Evolutionary conservation across 1,140 invertebrate genomes (phyloP), one percentile per base, ranked within the genome.

Genomic region (Megathymus violae): DNA sequence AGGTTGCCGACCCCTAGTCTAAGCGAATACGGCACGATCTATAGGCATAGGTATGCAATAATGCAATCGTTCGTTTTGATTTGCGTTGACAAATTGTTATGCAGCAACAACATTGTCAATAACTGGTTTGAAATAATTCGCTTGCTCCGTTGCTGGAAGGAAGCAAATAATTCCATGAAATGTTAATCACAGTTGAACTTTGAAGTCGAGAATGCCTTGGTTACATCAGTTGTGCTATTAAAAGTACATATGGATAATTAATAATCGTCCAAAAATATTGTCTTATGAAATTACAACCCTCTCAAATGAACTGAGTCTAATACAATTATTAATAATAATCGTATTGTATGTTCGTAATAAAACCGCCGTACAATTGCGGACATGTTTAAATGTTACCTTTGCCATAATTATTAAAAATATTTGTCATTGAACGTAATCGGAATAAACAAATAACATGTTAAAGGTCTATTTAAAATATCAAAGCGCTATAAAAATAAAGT

Each of bases 81-180:
- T 69, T 19, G 59, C 62, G 25, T 64, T 64, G 63, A 66, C 52
- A 63, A 41, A 66, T 70, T 43, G 40, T 60, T 60, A 60, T 60
- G 48, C 36, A 50, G 22, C 48, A 48, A 38, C 48, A 44, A 63
- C 51, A 64, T 50, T 41, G 41, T 27, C 25, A 13, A 43, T 59
- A 58, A 64, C 54, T 58, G 36, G 38, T 58, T 50, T 64, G 25
- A 17, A 43, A 64, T 56, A 48, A 43, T 62, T 50, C 38, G 47
- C 47, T 9, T 27, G 47, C 15, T 50, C 48, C 44, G 25, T 50
- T 58, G 54, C 31, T 25, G 54, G 31, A 59, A 59, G 54, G 54
- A 59, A 59, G 43, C 54, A 10, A 47, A 59, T 59, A 11, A 44
- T 59, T 59, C 54, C 22, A 59, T 59, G 43, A 36, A 59, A 59